Percentiles rank a stretch among this genome's conserved stretches.
phyloP scores from a whole-genome alignment of 1,140 invertebrate genomes.

The Penaeus japonicus region DNA sequence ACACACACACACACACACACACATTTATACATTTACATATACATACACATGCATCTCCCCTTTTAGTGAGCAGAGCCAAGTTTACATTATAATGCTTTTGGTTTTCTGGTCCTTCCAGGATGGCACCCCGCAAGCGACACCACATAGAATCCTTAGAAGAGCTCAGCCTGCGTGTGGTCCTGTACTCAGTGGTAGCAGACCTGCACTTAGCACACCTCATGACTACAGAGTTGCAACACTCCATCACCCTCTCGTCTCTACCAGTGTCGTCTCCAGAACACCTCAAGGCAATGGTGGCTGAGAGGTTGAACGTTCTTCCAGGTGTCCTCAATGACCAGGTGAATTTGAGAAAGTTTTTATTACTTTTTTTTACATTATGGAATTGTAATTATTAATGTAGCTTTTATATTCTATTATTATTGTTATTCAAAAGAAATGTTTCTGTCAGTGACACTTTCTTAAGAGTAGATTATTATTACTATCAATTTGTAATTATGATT shows the following conservation, averaged over 20 bases:
- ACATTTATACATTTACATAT: too few relatives aligned
- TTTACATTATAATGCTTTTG: neutral
- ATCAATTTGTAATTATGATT: too few relatives aligned
- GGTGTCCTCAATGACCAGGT: conserved; percentile 41
- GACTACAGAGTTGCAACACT: conserved; percentile 17
- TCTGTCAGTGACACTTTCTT: too few relatives aligned
- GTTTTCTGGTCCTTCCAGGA: neutral
- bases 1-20: too few relatives aligned
- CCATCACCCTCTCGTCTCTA: neutral
- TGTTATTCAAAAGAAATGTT: too few relatives aligned
- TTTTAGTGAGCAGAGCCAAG: too few relatives aligned
- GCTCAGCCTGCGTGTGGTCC: conserved; percentile 18
- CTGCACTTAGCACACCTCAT: conserved; percentile 24
- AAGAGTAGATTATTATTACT: too few relatives aligned
- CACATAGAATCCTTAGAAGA: conserved; percentile 22
- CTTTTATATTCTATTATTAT: too few relatives aligned
- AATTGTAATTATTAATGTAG: neutral
- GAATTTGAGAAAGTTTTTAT: neutral
- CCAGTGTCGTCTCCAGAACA: conserved; percentile 3
- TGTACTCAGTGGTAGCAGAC: conserved; percentile 25
- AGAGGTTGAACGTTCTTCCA: neutral
- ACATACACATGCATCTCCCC: too few relatives aligned
- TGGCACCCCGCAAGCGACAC: conserved; percentile 21
- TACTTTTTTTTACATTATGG: neutral
- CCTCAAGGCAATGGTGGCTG: neutral